phyloP scores from a whole-genome alignment of 2,113 vertebrate species.

The Periophthalmus modestus region DNA sequence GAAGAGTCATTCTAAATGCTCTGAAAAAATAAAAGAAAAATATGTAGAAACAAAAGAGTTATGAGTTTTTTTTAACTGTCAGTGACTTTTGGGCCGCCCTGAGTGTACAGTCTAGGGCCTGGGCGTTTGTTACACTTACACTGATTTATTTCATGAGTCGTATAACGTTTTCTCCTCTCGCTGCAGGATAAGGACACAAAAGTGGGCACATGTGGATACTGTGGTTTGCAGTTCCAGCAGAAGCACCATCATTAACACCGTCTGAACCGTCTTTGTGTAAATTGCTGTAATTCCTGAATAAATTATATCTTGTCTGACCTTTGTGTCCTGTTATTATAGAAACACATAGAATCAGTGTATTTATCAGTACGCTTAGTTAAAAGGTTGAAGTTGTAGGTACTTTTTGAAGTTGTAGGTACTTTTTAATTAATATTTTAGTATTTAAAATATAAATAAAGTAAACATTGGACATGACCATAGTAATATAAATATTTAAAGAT shows the following conservation, averaged over 20 bases:
- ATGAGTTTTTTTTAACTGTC: too few relatives aligned
- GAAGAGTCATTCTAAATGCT: too few relatives aligned
- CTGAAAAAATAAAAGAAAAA: too few relatives aligned
- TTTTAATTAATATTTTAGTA: too few relatives aligned
- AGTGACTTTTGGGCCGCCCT: too few relatives aligned
- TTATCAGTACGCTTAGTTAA: neutral
- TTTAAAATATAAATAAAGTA: too few relatives aligned
- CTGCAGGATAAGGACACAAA: conserved; percentile 93
- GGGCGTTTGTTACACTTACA: neutral
- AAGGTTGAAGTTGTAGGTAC: too few relatives aligned
- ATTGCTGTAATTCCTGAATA: conserved; percentile 67
- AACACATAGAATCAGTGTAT: neutral
- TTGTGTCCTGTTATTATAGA: neutral
- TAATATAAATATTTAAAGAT: too few relatives aligned
- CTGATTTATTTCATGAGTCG: neutral
- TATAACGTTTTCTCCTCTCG: conserved; percentile 6
- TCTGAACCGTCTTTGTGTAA: conserved; percentile 52
- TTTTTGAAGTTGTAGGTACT: too few relatives aligned
- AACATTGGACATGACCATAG: too few relatives aligned
- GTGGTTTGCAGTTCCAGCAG: conserved; percentile 92
- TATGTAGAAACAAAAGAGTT: too few relatives aligned
- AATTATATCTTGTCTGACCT: conserved; percentile 53
- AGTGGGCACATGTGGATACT: conserved; percentile 94
- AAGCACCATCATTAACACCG: conserved; percentile 82
- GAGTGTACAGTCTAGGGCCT: neutral